These are phyloP conservation scores for Drosophila tristis DNA, from an alignment of 1,140 invertebrate genomes.

Conservation along the genomic window DNA sequence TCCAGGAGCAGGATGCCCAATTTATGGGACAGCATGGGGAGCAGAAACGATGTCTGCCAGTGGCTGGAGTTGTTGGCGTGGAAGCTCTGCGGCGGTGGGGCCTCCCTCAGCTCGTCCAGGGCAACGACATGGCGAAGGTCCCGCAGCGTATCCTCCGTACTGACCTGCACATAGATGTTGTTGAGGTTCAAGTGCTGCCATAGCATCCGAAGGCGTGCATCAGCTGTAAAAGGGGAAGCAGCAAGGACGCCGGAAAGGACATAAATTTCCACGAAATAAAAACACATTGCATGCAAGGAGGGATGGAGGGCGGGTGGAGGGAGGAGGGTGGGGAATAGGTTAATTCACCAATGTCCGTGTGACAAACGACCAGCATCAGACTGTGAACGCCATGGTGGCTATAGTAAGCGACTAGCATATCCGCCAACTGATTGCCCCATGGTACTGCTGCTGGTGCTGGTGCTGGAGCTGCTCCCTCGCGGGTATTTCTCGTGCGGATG, in stretches of 20 bases:
- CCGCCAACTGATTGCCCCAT: conserved; percentile 78
- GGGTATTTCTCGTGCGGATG: background rate
- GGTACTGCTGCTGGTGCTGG: conserved; percentile 6
- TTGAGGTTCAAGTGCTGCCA: conserved; percentile 59
- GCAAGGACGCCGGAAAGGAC: conserved; percentile 5
- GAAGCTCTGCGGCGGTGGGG: conserved; percentile 67
- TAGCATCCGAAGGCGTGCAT: conserved; percentile 36
- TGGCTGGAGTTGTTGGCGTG: conserved; percentile 53
- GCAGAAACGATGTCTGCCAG: conserved; percentile 55
- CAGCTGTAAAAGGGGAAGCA: conserved; percentile 29
- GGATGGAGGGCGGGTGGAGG: background rate
- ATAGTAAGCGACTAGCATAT: conserved; percentile 81
- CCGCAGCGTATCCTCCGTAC: conserved; percentile 54
- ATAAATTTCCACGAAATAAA: conserved; percentile 43
- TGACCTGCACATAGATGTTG: conserved; percentile 72
- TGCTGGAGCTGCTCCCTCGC: conserved; percentile 5
- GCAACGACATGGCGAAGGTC: conserved; percentile 45
- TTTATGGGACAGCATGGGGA: conserved; percentile 55
- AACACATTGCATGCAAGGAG: conserved; percentile 33
- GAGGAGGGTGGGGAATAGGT: background rate
- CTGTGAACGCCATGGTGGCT: conserved; percentile 75
- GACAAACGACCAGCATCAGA: conserved; percentile 77
- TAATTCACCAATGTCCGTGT: conserved; percentile 75
- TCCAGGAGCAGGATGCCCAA: conserved; percentile 65
- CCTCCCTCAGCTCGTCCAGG: conserved; percentile 28